These are phyloP conservation scores for Limenitis camilla DNA, from an alignment of 2,888 invertebrate genomes.

Conservation along the genomic window DNA sequence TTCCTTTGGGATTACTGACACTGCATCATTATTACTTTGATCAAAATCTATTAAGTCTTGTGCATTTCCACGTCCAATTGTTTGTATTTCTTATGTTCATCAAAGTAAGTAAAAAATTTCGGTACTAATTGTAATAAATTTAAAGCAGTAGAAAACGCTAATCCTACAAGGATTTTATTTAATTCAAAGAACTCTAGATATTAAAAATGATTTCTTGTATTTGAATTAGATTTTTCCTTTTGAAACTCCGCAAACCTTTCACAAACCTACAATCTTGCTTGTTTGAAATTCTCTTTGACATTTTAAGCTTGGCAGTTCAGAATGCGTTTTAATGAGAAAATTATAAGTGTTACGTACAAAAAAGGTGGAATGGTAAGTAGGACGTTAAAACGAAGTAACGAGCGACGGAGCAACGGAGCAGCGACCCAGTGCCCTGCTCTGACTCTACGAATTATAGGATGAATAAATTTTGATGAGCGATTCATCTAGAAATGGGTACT, in stretches of 20 bases:
- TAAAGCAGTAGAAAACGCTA: too few species aligned
- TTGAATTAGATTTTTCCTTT: neutral
- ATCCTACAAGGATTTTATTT: too few species aligned
- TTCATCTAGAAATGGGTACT: conserved; percentile 10
- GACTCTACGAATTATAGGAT: conserved; percentile 1
- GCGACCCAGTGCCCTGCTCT: conserved; percentile 15
- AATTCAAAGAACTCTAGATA: too few species aligned
- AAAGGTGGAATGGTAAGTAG: conserved; percentile 14
- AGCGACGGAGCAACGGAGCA: neutral
- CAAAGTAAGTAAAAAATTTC: too few species aligned
- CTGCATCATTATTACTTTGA: too few species aligned
- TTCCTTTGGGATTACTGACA: too few species aligned
- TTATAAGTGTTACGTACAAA: conserved; percentile 20
- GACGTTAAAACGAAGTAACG: conserved; percentile 15
- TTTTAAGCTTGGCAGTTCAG: conserved; percentile 17
- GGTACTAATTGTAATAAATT: too few species aligned
- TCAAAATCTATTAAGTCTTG: too few species aligned
- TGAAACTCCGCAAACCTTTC: neutral
- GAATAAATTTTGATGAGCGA: conserved; percentile 22
- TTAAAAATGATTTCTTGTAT: too few species aligned
- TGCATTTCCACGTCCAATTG: too few species aligned
- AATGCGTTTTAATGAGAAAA: conserved; percentile 22
- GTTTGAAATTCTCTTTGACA: conserved; percentile 5
- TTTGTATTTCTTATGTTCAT: too few species aligned
- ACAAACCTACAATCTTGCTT: conserved; percentile 1